Evolutionary conservation across 1,140 invertebrate species (phyloP), one percentile per base, ranked within the genome.

Genomic region (Drosophila biarmipes): DNA sequence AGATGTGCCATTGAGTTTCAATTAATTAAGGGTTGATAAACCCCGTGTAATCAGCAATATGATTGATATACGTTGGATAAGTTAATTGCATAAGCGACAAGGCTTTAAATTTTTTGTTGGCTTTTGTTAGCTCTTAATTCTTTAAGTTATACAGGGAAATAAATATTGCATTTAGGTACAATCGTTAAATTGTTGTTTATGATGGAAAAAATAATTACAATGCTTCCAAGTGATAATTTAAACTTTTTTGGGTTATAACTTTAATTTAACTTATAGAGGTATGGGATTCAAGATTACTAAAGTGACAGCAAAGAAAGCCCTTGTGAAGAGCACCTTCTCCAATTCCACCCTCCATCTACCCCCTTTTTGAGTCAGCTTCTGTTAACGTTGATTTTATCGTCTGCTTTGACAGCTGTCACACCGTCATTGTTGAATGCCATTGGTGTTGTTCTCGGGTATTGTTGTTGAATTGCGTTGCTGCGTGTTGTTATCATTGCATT

Each of bases 381-480:
- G 51, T 29, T 61, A 57, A 45, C 38, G 46, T 53, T 67, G 72
- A 67, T 78, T 78, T 78, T 78, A 77, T 77, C 74, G 62, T 73
- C 38, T 87, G 84, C 84, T 87, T 87, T 87, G 84, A 87, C 84
- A 87, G 84, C 84, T 87, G 84, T 87, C 84, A 73, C 72, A 49
- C 78, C 76, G 75, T 45, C 67, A 86, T 84, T 73, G 69, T 78
- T 51, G 48, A 63, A 53, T 63, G 46, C 38, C 43, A 67, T 58
- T 75, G 21, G 37, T 63, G 48, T 46, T 66, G 34, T 29, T 68
- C 8, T 24, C 56, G 38, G 31, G 57, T 19, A 27, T 62, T 46
- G 56, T 48, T 66, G 61, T 61, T 35, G 43, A 66, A 46, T 67
- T 38, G 56, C 67, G 49, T 51, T 74, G 62, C 53, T 37, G 21